Conservation (phyloP, 1,140 invertebrate genomes). For the Eurosta solidaginis region DNA sequence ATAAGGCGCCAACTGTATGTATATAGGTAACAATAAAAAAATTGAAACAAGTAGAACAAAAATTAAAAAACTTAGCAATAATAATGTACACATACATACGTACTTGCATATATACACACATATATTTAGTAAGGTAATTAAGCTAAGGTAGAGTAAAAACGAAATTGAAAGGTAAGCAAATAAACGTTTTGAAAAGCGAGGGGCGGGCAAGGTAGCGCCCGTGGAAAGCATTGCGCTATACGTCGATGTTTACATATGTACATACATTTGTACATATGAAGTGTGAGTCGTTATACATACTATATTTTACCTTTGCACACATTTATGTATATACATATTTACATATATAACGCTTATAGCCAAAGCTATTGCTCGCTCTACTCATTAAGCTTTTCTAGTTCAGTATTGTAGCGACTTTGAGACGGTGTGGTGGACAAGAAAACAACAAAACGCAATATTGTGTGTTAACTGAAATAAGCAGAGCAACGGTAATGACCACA, state of each 20-base stretch:
- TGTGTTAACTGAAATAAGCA: background rate
- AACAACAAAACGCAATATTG: background rate
- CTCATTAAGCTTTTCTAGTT: background rate
- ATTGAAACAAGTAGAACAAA: background rate
- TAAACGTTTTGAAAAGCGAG: no score
- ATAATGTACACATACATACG: background rate
- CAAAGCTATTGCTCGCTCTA: background rate
- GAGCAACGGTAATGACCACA: constrained; percentile 11
- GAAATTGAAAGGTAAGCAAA: background rate
- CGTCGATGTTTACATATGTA: background rate
- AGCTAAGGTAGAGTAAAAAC: background rate
- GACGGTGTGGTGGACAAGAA: background rate
- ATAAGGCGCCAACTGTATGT: background rate
- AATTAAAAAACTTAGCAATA: background rate
- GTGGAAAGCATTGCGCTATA: background rate
- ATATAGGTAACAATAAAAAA: background rate
- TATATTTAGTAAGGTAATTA: background rate
- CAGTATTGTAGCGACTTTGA: constrained; percentile 22
- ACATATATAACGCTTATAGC: background rate
- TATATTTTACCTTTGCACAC: no score
- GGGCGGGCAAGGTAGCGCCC: background rate
- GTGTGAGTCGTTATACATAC: no score
- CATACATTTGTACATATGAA: no score
- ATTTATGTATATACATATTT: background rate
- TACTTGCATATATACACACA: background rate